Base-by-base conservation (phyloP, 92 coral and sea anemone species). In the Micromussa lordhowensis region DNA sequence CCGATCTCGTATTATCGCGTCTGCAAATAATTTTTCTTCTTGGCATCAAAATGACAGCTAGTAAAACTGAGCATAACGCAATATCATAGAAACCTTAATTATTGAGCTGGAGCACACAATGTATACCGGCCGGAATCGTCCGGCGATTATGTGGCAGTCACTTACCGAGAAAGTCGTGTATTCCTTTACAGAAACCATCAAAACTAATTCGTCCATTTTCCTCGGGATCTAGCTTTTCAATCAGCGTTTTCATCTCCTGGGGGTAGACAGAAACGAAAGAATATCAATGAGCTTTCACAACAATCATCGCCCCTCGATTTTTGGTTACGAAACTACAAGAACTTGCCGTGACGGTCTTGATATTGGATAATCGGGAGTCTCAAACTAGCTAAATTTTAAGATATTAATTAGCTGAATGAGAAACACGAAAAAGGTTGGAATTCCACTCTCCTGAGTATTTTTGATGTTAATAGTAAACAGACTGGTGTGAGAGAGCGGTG, bases 151-250 rank as follows among this genome's bases (percentile, higher is more conserved):
- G 86, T 73, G 55, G 69, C 49, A 24, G 34, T 83, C 55, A 81
- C 89, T 86, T 81, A 97, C 99, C 99, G 68, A 97, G 88, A 86
- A 96, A 93, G 71, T 97, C 99, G 79, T 96, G 98, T 79, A 94
- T 95, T 80, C 98, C 94, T 78, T 90, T 88, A 92, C 95, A 97
- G 86, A 97, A 97, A 15, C 94, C 96, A 48, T 97, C 95, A 89
- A 97, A 97, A 31, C 95, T 88, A 78, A 97, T 96, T 82, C 85
- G 89, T 68, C 99, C 99, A 74, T 92, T 93, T 35, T 95, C 98
- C 32, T 93, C 97, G 17, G 99, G 99, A 68, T 97, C 99, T 68
- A 97, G 87, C 63, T 92, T 94, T 78, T 96, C 96, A 32, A 94
- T 92, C 40, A 97, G 79, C 22, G 92, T 93, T 89, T 91, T 88